Percentiles rank a stretch among this genome's conserved stretches.
phyloP scores from a whole-genome alignment of 2,113 vertebrate species.

The Chascanopsetta lugubris region DNA sequence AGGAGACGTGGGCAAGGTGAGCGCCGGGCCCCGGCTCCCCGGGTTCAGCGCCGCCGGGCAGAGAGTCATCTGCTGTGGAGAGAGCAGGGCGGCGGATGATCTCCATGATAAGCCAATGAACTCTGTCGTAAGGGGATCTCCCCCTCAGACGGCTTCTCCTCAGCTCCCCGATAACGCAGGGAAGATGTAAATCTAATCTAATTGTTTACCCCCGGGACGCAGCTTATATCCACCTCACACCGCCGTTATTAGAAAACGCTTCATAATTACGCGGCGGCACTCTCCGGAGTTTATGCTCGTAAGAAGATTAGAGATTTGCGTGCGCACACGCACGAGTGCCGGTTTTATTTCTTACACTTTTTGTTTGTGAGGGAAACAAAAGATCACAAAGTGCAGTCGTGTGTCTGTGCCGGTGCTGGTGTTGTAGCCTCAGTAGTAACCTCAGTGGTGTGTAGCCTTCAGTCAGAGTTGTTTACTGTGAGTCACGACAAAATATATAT shows the following conservation, averaged over 20 bases:
- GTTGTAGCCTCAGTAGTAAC: no score
- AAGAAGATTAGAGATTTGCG: constrained; percentile 39
- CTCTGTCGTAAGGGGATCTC: constrained; percentile 8
- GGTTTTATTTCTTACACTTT: no score
- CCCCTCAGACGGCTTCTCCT: constrained; percentile 1
- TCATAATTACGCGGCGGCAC: constrained; percentile 47
- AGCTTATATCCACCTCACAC: constrained; percentile 29
- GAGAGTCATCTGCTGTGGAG: constrained; percentile 10
- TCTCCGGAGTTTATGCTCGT: constrained; percentile 36
- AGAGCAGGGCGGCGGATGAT: constrained; percentile 11
- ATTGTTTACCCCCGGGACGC: constrained; percentile 32
- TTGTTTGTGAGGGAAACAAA: no score
- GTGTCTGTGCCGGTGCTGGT: constrained; percentile 12
- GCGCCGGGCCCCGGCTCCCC: constrained; percentile 4
- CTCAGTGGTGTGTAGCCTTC: constrained; percentile 29
- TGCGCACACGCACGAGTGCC: not conserved
- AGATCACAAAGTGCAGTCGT: constrained; percentile 9
- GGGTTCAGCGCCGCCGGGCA: constrained; percentile 8
- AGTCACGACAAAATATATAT: constrained; percentile 24
- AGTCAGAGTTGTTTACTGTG: constrained; percentile 19
- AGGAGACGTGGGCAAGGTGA: constrained; percentile 1
- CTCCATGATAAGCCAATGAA: constrained; percentile 48
- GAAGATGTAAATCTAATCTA: constrained; percentile 51
- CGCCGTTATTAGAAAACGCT: constrained; percentile 44
- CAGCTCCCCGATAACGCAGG: constrained; percentile 35